phyloP scores from a whole-genome alignment of 2,797 vertebrate species.

The Agapornis canus region DNA sequence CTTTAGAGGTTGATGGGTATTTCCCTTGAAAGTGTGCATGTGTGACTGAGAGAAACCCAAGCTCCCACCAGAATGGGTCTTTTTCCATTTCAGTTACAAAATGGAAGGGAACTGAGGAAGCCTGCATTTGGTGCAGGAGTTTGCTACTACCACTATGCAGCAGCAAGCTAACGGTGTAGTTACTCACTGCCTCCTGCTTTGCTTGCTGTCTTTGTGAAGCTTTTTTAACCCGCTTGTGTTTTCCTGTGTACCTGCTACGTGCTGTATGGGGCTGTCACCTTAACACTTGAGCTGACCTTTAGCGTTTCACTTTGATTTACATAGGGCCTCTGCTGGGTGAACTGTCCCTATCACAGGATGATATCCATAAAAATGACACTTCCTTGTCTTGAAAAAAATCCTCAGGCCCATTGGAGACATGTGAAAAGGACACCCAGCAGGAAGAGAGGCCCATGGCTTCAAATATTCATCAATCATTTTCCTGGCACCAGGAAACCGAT shows the following conservation, averaged over 20 bases:
- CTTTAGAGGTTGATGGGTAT: background rate
- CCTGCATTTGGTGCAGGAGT: accelerated
- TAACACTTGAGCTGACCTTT: background rate
- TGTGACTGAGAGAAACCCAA: background rate
- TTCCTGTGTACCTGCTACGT: background rate
- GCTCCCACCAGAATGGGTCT: too few relatives aligned
- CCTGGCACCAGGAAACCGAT: conserved; percentile 82
- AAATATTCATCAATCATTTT: conserved; percentile 85
- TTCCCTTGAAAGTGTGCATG: background rate
- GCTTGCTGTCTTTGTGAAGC: background rate
- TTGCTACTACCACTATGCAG: background rate
- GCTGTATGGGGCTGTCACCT: background rate
- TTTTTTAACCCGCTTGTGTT: background rate
- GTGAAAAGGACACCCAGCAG: conserved; percentile 77
- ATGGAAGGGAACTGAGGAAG: background rate
- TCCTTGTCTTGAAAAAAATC: conserved; percentile 60
- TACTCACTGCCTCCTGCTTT: background rate
- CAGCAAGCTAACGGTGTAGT: background rate
- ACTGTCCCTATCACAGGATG: conserved; percentile 24
- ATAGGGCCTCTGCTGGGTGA: background rate
- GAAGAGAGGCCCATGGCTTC: conserved; percentile 68
- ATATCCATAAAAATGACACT: conserved; percentile 70
- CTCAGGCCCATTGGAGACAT: conserved; percentile 42
- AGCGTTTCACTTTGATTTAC: background rate
- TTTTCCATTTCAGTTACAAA: background rate